These are phyloP conservation scores for Rhincodon typus DNA, from an alignment of 2,797 vertebrate genomes.

Conservation along the genomic window DNA sequence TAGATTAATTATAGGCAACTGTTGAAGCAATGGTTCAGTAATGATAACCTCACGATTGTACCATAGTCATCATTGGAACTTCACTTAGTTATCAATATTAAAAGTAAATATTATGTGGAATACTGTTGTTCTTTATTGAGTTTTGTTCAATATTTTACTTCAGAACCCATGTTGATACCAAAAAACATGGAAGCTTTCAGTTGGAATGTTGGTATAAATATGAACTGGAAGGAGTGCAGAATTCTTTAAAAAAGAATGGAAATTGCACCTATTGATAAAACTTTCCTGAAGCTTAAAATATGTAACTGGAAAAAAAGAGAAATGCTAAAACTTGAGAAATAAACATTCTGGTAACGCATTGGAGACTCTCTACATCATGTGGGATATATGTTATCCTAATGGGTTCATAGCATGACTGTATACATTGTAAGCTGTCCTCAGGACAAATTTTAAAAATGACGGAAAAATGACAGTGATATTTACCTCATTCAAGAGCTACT, in stretches of 20 bases:
- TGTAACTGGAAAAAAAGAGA: neutral
- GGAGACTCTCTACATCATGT: neutral
- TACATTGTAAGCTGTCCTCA: slow-evolving; percentile 8
- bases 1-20: neutral
- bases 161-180: neutral
- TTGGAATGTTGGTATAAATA: neutral
- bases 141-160: neutral
- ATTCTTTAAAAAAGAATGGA: neutral
- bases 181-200: neutral
- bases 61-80: neutral
- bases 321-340: slow-evolving; percentile 4
- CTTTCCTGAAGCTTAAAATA: neutral
- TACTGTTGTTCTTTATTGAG: neutral
- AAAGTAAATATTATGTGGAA: neutral
- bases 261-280: neutral
- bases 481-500: slow-evolving; percentile 48
- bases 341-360: neutral
- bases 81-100: neutral
- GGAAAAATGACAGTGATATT: slow-evolving; percentile 42
- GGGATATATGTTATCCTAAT: neutral
- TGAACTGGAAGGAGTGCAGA: neutral
- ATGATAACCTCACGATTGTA: neutral
- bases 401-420: neutral
- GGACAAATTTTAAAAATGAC: slow-evolving; percentile 34
- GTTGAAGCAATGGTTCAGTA: neutral